Conservation (phyloP, 2,113 vertebrate species). For the Brachypodius melanocephalos region DNA sequence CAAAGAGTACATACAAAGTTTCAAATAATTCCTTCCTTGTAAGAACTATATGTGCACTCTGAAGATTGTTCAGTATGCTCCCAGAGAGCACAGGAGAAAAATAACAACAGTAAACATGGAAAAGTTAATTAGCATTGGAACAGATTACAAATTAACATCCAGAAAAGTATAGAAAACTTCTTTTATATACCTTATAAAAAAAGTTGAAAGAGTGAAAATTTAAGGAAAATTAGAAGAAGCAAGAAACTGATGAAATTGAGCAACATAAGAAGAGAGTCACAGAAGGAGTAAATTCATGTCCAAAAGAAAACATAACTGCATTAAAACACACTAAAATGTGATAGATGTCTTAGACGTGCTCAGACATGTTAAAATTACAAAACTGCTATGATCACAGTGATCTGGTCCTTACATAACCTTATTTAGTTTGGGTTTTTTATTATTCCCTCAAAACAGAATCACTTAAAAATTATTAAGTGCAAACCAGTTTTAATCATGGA, state of each 20-base stretch:
- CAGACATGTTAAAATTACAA: background rate
- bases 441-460: background rate
- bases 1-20: background rate
- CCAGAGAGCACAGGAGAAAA: background rate
- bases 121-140: background rate
- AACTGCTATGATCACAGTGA: background rate
- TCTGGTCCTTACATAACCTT: background rate
- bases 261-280: background rate
- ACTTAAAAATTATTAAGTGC: background rate
- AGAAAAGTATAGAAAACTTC: background rate
- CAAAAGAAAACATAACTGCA: background rate
- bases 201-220: background rate
- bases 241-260: background rate
- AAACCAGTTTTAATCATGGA: background rate
- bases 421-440: background rate
- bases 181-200: background rate
- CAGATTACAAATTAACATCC: background rate
- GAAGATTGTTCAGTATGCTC: background rate
- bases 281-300: background rate
- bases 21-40: background rate
- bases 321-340: background rate
- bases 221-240: background rate
- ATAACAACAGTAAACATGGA: background rate
- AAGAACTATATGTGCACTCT: background rate
- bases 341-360: background rate